phyloP scores from a whole-genome alignment of 1,140 invertebrate genomes.

The Lerema accius region DNA sequence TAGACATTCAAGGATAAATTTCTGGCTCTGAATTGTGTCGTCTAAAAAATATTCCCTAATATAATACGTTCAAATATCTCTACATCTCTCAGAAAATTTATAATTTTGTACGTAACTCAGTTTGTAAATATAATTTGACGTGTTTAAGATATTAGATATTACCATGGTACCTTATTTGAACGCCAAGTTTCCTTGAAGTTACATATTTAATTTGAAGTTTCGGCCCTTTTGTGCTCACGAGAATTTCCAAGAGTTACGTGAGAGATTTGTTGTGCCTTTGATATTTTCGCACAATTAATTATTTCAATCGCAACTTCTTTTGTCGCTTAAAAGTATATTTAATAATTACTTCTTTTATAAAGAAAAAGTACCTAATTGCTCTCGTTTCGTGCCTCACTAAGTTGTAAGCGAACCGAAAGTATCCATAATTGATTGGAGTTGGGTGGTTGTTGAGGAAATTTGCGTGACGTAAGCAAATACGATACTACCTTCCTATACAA shows the following conservation, averaged over 20 bases:
- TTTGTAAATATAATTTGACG: no score
- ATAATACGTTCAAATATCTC: no score
- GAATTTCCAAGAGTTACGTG: not conserved
- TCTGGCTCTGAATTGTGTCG: no score
- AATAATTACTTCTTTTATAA: not conserved
- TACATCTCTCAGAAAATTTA: no score
- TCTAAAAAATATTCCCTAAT: no score
- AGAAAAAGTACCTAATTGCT: not conserved
- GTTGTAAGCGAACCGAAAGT: not conserved
- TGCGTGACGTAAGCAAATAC: not conserved
- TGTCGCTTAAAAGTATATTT: not conserved
- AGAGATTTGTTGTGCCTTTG: not conserved
- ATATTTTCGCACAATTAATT: not conserved
- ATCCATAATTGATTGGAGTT: constrained; percentile 11
- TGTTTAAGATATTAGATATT: no score
- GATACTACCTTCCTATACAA: no score
- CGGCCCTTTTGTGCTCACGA: not conserved
- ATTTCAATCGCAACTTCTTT: not conserved
- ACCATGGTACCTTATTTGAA: no score
- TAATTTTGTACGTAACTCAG: no score
- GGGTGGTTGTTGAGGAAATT: not conserved
- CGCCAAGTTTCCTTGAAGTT: not conserved
- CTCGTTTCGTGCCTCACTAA: not conserved
- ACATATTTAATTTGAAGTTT: not conserved
- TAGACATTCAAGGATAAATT: no score